phyloP scores from a whole-genome alignment of 2,888 invertebrate genomes.

The Urechis unicinctus region DNA sequence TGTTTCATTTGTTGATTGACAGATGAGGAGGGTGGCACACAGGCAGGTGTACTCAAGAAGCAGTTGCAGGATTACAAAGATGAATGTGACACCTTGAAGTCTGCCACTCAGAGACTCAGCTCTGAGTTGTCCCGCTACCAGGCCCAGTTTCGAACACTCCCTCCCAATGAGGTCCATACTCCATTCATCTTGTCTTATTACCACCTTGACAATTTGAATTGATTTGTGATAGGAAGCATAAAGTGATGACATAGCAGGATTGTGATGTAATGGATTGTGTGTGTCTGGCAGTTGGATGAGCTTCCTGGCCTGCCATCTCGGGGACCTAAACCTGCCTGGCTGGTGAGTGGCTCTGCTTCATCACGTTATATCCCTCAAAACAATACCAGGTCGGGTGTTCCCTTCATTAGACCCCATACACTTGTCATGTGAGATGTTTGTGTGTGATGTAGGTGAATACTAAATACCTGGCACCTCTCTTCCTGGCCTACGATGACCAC shows the following conservation, averaged over 20 bases:
- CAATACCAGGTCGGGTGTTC: constrained; percentile 49
- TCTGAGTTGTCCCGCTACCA: constrained; percentile 46
- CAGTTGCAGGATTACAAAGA: constrained; percentile 36
- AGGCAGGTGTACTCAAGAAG: constrained; percentile 22
- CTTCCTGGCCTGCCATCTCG: constrained; percentile 39
- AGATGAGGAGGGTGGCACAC: constrained; percentile 3
- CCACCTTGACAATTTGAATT: too few species aligned
- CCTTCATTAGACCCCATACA: constrained; percentile 12
- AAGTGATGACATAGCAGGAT: too few species aligned
- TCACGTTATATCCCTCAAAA: constrained; percentile 43
- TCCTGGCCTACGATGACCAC: constrained; percentile 47
- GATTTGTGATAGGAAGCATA: too few species aligned
- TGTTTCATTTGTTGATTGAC: neutral
- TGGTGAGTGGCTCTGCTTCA: constrained; percentile 40
- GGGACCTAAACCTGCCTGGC: constrained; percentile 49
- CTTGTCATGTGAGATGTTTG: neutral
- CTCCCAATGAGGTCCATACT: constrained; percentile 16
- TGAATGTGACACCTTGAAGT: constrained; percentile 39
- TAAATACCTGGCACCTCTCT: constrained; percentile 44
- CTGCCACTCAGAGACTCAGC: constrained; percentile 36
- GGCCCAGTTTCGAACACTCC: constrained; percentile 34
- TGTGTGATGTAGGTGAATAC: constrained; percentile 18
- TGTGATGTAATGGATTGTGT: too few species aligned
- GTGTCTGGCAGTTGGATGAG: constrained; percentile 36
- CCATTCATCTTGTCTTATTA: neutral